Conservation (phyloP, 2,888 invertebrate genomes). For the Ichneumon xanthorius region DNA sequence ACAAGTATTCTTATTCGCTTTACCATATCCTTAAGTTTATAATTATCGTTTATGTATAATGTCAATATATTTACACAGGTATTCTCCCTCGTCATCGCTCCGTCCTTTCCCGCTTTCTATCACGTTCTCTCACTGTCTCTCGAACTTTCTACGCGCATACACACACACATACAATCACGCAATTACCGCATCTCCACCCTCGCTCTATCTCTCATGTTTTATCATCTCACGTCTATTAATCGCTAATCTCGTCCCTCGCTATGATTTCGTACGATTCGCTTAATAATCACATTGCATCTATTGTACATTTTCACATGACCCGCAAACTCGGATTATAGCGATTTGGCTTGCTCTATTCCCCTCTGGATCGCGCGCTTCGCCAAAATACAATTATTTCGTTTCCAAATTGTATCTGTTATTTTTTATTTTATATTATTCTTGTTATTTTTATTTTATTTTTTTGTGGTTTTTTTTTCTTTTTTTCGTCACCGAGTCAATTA, state of each 20-base stretch:
- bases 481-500: conserved; percentile 45
- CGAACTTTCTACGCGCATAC: conserved; percentile 12
- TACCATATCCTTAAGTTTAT: conserved; percentile 73
- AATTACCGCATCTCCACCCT: conserved; percentile 7
- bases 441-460: conserved; percentile 56
- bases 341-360: conserved; percentile 69
- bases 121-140: conserved; percentile 62
- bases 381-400: conserved; percentile 35
- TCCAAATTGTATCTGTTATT: conserved; percentile 49
- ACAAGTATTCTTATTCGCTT: conserved; percentile 82
- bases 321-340: conserved; percentile 77
- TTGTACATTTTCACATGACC: conserved; percentile 82
- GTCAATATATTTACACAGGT: conserved; percentile 82
- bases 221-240: conserved; percentile 41
- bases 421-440: conserved; percentile 58
- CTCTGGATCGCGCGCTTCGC: conserved; percentile 18
- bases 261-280: conserved; percentile 72
- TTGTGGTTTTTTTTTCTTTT: conserved; percentile 52
- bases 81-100: conserved; percentile 70
- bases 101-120: conserved; percentile 68
- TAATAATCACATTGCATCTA: conserved; percentile 83
- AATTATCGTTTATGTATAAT: conserved; percentile 70
- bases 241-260: conserved; percentile 68
- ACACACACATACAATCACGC: conserved; percentile 37
- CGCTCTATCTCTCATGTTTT: conserved; percentile 6